Evolutionary conservation across 2,888 invertebrate species (phyloP).

Genomic region (Trissoscelio sp.): DNA sequence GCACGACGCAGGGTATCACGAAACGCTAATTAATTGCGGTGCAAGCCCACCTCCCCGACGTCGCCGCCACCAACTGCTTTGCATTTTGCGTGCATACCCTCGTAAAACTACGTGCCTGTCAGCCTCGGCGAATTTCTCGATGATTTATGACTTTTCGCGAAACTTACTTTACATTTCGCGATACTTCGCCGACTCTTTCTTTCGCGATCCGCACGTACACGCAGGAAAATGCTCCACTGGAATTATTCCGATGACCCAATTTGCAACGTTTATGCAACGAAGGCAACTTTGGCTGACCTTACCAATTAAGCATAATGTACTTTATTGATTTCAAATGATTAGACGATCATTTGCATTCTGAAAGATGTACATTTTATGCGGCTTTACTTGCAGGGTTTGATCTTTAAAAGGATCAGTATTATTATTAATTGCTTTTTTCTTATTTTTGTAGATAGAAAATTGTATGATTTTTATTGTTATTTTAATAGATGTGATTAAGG

Average conservation of each 20-base stretch:
- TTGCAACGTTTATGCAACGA: conserved; percentile 30
- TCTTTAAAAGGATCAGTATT: no score
- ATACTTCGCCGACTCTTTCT: conserved; percentile 70
- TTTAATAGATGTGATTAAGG: no score
- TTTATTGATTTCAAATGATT: conserved; percentile 42
- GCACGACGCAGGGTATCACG: conserved; percentile 78
- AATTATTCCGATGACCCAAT: conserved; percentile 54
- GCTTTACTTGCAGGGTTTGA: no score
- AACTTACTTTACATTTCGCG: conserved; percentile 79
- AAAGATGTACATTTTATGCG: no score
- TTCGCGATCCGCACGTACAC: conserved; percentile 25
- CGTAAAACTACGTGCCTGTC: conserved; percentile 81
- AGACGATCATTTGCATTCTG: neutral
- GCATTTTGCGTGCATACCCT: conserved; percentile 81
- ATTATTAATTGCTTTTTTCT: no score
- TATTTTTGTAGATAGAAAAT: no score
- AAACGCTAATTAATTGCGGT: conserved; percentile 82
- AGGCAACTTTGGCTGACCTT: conserved; percentile 35
- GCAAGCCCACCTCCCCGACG: conserved; percentile 74
- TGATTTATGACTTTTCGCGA: conserved; percentile 79
- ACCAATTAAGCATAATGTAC: conserved; percentile 39
- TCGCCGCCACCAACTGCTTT: conserved; percentile 73
- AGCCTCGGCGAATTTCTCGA: conserved; percentile 80
- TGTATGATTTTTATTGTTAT: no score
- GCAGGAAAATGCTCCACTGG: conserved; percentile 35